phyloP scores from a whole-genome alignment of 2,797 vertebrate species.

The Epinephelus malabaricus region DNA sequence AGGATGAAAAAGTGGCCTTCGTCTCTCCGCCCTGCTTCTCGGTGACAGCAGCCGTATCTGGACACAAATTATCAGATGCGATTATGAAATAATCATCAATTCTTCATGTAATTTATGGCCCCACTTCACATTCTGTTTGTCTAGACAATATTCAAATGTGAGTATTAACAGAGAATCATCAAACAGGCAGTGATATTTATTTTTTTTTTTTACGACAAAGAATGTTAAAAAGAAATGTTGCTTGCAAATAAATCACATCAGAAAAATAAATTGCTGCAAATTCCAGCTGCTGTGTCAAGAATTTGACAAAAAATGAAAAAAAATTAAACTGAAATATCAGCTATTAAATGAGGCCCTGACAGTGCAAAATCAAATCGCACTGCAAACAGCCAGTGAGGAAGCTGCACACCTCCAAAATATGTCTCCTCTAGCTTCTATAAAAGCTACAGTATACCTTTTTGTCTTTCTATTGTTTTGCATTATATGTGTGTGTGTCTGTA shows the following conservation, averaged over 20 bases:
- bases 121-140: slow-evolving; percentile 46
- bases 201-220: background rate
- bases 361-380: slow-evolving; percentile 19
- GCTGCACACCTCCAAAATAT: slow-evolving; percentile 14
- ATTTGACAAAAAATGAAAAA: background rate
- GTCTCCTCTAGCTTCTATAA: slow-evolving; percentile 43
- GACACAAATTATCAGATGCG: slow-evolving; percentile 72
- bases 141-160: slow-evolving; percentile 69
- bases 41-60: slow-evolving; percentile 72
- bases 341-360: slow-evolving; percentile 20
- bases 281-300: background rate
- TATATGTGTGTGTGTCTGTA: slow-evolving; percentile 3
- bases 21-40: slow-evolving; percentile 44
- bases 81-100: slow-evolving; percentile 69
- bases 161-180: slow-evolving; percentile 3
- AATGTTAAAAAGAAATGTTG: background rate
- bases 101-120: slow-evolving; percentile 70
- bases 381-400: slow-evolving; percentile 23
- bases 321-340: background rate
- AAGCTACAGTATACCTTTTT: slow-evolving; percentile 55
- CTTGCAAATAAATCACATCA: background rate
- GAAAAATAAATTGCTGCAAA: background rate
- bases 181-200: background rate
- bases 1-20: slow-evolving; percentile 78
- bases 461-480: slow-evolving; percentile 66